A percentile compares a stretch with the other conserved stretches of the same genome.
These are phyloP conservation scores for Podargus strigoides DNA, from an alignment of 2,797 vertebrate genomes.

Conservation along the genomic window DNA sequence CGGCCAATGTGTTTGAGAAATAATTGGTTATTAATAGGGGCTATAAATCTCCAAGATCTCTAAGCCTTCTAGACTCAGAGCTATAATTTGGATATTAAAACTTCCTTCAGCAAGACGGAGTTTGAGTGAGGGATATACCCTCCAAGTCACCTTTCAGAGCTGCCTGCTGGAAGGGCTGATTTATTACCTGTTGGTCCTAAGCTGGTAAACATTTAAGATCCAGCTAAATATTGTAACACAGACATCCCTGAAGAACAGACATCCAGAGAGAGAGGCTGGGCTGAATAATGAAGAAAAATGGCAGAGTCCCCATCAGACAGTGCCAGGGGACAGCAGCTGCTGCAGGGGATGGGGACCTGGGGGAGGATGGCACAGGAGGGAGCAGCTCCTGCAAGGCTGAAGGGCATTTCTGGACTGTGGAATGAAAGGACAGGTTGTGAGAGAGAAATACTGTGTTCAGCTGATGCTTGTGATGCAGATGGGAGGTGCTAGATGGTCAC, in stretches of 20 bases:
- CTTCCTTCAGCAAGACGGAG: constrained; percentile 11
- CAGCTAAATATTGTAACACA: neutral
- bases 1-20: constrained; percentile 14
- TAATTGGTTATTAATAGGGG: constrained; percentile 68
- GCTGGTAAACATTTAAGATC: constrained; percentile 51
- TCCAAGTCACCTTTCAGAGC: constrained; percentile 61
- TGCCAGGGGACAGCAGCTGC: neutral
- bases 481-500: neutral
- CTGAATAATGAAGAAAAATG: neutral
- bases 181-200: constrained; percentile 53
- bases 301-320: neutral
- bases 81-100: constrained; percentile 65
- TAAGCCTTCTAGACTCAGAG: constrained; percentile 20
- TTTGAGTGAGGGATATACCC: constrained; percentile 51
- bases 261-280: neutral
- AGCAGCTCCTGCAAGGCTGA: neutral
- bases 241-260: neutral
- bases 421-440: neutral
- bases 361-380: neutral
- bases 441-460: neutral
- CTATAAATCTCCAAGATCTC: constrained; percentile 57
- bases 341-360: neutral
- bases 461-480: neutral
- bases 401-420: neutral
- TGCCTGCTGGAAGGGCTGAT: constrained; percentile 40